These are phyloP conservation scores for Protophormia terraenovae DNA, from an alignment of 2,888 invertebrate genomes.

Conservation along the genomic window DNA sequence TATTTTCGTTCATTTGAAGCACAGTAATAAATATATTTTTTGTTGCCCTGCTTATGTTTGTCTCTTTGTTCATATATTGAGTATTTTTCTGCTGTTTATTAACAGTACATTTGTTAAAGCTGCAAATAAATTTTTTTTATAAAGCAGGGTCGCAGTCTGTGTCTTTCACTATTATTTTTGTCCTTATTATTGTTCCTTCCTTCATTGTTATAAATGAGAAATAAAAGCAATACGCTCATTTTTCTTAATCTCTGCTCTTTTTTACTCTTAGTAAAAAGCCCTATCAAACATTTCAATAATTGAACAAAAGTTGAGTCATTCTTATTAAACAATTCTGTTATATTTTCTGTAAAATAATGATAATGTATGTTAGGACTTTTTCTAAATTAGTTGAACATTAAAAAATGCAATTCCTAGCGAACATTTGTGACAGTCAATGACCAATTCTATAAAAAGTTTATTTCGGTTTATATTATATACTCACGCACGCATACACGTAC, in stretches of 20 bases:
- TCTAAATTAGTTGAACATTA: no score
- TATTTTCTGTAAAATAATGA: no score
- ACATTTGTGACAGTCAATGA: conserved; percentile 53
- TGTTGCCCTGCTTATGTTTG: background rate
- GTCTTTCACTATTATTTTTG: conserved; percentile 10
- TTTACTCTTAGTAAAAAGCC: background rate
- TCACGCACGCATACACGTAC: background rate
- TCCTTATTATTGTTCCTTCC: background rate
- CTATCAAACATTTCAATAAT: background rate
- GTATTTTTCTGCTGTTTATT: background rate
- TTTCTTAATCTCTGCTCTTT: no score
- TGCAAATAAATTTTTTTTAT: background rate
- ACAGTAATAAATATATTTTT: no score
- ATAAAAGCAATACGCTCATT: no score
- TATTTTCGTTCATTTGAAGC: no score
- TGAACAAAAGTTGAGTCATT: no score
- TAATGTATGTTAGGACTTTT: no score
- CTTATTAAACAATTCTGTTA: no score
- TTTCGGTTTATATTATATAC: background rate
- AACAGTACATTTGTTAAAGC: background rate
- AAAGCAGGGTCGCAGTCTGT: conserved; percentile 26
- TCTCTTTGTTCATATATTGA: background rate
- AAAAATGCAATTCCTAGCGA: conserved; percentile 18
- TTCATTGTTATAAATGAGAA: background rate
- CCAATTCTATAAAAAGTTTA: conserved; percentile 32